phyloP scores from a whole-genome alignment of 1,140 invertebrate genomes.

The Cyrtorhinus lividipennis region DNA sequence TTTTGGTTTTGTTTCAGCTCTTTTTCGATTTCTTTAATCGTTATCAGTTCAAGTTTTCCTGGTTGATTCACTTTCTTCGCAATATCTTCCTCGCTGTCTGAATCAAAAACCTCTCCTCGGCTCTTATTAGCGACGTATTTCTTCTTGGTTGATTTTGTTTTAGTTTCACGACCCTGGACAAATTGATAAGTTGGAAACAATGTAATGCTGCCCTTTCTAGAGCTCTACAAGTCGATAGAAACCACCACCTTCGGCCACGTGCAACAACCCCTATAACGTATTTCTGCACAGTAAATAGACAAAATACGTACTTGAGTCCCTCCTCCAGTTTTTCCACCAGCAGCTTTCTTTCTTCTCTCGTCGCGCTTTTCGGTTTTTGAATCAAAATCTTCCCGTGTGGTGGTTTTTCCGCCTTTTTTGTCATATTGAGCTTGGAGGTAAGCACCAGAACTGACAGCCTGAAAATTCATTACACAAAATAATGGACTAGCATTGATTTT shows the following conservation, averaged over 20 bases:
- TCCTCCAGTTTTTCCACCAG: constrained; percentile 71
- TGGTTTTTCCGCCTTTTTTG: constrained; percentile 29
- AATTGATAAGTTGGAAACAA: too few relatives aligned
- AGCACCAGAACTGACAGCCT: constrained; percentile 27
- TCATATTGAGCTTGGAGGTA: constrained; percentile 28
- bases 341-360: constrained; percentile 74
- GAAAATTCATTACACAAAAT: background rate
- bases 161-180: constrained; percentile 81
- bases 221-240: too few relatives aligned
- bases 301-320: constrained; percentile 59
- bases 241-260: too few relatives aligned
- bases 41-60: constrained; percentile 46
- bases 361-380: constrained; percentile 63
- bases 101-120: constrained; percentile 41
- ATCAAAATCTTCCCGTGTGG: constrained; percentile 34
- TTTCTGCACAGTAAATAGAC: too few relatives aligned
- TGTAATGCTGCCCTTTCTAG: background rate
- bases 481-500: too few relatives aligned
- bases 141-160: constrained; percentile 86
- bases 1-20: constrained; percentile 42
- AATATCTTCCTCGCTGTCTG: constrained; percentile 31
- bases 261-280: too few relatives aligned
- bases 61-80: constrained; percentile 28
- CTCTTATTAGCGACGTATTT: constrained; percentile 37
- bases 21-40: constrained; percentile 48